Evolutionary conservation across 2,113 vertebrate species (phyloP).

Genomic region (Chunga burmeisteri): DNA sequence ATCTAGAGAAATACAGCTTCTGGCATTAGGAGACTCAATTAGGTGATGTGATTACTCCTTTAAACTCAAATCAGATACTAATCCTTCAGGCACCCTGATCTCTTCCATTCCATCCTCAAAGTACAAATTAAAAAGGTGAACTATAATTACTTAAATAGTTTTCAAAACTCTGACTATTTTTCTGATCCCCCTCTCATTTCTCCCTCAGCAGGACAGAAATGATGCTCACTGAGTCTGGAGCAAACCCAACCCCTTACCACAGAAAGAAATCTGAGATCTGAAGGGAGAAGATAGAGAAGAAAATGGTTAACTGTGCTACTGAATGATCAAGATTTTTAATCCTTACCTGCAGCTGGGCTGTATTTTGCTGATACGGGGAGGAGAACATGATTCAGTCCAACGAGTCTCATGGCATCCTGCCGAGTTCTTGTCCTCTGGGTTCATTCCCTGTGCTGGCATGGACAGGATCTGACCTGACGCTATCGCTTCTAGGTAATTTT

Average conservation of each 20-base stretch:
- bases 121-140: slow-evolving; percentile 3
- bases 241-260: not conserved
- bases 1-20: not conserved
- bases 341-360: not conserved
- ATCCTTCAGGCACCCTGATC: not conserved
- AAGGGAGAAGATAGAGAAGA: not conserved
- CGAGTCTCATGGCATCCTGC: not conserved
- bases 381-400: not conserved
- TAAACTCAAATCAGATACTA: not conserved
- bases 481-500: not conserved
- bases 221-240: not conserved
- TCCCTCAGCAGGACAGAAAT: not conserved
- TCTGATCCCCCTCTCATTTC: not conserved
- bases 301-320: slow-evolving; percentile 5
- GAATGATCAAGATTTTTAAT: not conserved
- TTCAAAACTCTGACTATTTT: not conserved
- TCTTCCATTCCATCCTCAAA: not conserved
- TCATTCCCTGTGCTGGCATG: fast-evolving
- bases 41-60: slow-evolving; percentile 6
- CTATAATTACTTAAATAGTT: not conserved
- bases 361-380: not conserved
- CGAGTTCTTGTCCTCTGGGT: not conserved
- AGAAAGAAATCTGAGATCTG: not conserved
- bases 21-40: not conserved
- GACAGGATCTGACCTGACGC: not conserved